A percentile compares a stretch with the other conserved stretches of the same genome.
These are phyloP conservation scores for Kradibia gibbosae DNA, from an alignment of 1,140 invertebrate genomes.

Conservation along the genomic window DNA sequence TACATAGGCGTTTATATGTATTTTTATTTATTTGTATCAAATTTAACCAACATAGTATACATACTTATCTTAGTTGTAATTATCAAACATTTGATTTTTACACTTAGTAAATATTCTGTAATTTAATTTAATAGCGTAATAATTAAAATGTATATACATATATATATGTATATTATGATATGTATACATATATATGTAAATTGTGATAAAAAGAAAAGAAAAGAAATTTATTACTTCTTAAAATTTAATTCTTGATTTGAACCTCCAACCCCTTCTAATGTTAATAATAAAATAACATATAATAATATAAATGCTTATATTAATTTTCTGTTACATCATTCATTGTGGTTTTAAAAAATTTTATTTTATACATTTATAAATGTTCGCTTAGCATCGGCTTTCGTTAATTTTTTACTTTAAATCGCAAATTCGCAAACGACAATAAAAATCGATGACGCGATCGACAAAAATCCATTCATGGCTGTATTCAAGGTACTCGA, in stretches of 20 bases:
- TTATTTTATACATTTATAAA: background rate
- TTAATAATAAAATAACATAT: slow-evolving; percentile 14
- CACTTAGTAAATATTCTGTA: slow-evolving; percentile 6
- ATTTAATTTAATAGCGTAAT: slow-evolving; percentile 18
- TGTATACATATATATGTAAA: slow-evolving; percentile 19
- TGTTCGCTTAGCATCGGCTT: background rate
- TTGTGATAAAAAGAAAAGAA: slow-evolving; percentile 32
- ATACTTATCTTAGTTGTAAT: background rate
- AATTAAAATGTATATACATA: slow-evolving; percentile 15
- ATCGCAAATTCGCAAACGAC: background rate
- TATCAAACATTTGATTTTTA: background rate
- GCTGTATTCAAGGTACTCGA: slow-evolving; percentile 43
- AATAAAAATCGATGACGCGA: slow-evolving; percentile 36
- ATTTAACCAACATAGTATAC: background rate
- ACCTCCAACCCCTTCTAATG: background rate
- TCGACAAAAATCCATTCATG: slow-evolving; percentile 37
- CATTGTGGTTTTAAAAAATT: background rate
- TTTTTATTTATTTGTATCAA: slow-evolving; percentile 25
- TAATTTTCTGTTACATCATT: background rate
- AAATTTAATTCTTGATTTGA: background rate
- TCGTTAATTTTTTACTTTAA: slow-evolving; percentile 1
- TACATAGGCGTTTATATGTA: background rate
- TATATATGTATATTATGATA: too few species aligned
- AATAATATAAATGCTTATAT: slow-evolving; percentile 11
- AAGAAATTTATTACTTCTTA: background rate